A percentile compares a stretch with the other conserved stretches of the same genome.
phyloP scores from a whole-genome alignment of 2,113 vertebrate species.

The Platysternon megacephalum region DNA sequence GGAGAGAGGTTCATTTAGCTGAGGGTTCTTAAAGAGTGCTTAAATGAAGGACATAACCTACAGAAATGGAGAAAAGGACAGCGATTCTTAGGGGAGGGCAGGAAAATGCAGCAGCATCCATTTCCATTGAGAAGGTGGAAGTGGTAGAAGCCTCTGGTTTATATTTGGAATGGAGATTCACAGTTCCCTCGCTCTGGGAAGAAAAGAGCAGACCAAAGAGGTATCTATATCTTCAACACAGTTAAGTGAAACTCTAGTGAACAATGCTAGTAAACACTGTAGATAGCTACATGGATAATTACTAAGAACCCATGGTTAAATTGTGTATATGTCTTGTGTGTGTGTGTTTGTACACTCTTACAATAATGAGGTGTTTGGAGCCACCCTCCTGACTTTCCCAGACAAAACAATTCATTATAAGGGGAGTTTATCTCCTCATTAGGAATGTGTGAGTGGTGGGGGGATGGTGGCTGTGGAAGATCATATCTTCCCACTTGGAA shows the following conservation, averaged over 20 bases:
- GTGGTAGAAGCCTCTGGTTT: slow-evolving; percentile 1
- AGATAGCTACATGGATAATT: background rate
- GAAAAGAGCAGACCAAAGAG: slow-evolving; percentile 23
- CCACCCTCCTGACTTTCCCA: background rate
- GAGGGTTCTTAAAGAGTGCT: background rate
- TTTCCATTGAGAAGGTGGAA: slow-evolving; percentile 32
- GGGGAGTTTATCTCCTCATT: background rate
- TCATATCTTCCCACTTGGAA: background rate
- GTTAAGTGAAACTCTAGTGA: background rate
- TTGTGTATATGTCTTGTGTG: background rate
- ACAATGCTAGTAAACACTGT: background rate
- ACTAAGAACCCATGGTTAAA: background rate
- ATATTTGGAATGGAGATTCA: slow-evolving; percentile 26
- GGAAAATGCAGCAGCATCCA: slow-evolving; percentile 18
- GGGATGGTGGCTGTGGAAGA: fast-evolving
- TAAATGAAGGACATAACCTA: background rate
- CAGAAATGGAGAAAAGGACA: background rate
- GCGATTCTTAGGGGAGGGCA: background rate
- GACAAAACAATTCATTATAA: background rate
- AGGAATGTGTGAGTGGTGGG: fast-evolving
- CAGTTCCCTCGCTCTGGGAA: slow-evolving; percentile 13
- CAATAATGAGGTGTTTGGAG: background rate
- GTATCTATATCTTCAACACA: slow-evolving; percentile 1
- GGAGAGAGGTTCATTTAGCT: background rate
- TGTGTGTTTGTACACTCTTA: fast-evolving